A percentile compares a stretch with the other conserved stretches of the same genome.
phyloP scores from a whole-genome alignment of 2,113 vertebrate species.

The human (Homo sapiens) region DNA sequence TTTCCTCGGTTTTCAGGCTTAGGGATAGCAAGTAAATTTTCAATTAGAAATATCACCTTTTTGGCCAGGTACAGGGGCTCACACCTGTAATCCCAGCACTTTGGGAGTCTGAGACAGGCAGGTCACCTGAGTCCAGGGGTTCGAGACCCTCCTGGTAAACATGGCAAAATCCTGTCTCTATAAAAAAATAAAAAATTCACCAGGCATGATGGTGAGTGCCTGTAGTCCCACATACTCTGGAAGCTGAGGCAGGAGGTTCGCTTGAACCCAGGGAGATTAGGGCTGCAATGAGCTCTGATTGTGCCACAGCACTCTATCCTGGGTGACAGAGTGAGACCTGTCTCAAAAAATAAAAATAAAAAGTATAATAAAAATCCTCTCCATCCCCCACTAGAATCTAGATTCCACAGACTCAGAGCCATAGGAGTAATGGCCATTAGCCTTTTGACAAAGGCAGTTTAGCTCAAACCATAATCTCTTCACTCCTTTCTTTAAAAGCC shows the following conservation, averaged over 20 bases:
- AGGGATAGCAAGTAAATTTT: neutral
- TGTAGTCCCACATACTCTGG: neutral
- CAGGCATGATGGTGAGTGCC: neutral
- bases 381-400: accelerated
- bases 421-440: neutral
- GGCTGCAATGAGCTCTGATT: neutral
- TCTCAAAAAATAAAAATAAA: no score
- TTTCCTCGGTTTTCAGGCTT: neutral
- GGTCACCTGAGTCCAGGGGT: neutral
- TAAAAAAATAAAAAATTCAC: neutral
- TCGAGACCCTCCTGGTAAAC: neutral
- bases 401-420: neutral
- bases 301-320: neutral
- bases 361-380: neutral
- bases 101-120: neutral
- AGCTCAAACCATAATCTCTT: neutral
- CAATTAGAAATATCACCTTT: neutral
- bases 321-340: neutral
- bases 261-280: neutral
- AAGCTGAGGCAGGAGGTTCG: neutral
- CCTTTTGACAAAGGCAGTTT: neutral
- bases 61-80: neutral
- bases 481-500: neutral
- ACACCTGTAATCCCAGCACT: neutral
- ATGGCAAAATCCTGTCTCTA: neutral